These are phyloP conservation scores for Ptychobarbus kaznakovi DNA, from an alignment of 2,797 vertebrate genomes.

Conservation along the genomic window DNA sequence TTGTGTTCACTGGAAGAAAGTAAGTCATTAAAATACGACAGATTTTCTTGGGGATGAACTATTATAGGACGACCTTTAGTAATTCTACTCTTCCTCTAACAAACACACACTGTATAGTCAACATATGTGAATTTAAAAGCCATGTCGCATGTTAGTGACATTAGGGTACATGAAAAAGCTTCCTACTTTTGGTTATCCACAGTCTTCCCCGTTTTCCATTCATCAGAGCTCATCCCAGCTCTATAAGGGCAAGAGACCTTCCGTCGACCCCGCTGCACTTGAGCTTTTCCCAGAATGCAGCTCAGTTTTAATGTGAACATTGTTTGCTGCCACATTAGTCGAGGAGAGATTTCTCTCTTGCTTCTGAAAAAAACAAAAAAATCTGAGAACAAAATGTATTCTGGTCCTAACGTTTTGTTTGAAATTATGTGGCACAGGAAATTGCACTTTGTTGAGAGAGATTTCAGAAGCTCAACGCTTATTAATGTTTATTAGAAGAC, in stretches of 20 bases:
- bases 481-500: constrained; percentile 42
- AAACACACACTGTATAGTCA: constrained; percentile 26
- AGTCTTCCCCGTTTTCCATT: constrained; percentile 55
- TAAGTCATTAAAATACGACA: not conserved
- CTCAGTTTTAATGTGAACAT: constrained; percentile 13
- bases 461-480: constrained; percentile 31
- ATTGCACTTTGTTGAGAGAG: constrained; percentile 46
- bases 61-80: not conserved
- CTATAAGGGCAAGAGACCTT: constrained; percentile 24
- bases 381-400: constrained; percentile 3
- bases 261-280: constrained; percentile 13
- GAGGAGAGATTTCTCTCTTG: constrained; percentile 5
- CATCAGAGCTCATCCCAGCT: constrained; percentile 34
- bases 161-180: constrained; percentile 32
- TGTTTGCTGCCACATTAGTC: constrained; percentile 14
- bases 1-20: not conserved
- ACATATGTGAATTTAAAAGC: constrained; percentile 21
- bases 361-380: constrained; percentile 6
- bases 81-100: constrained; percentile 17
- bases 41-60: not conserved
- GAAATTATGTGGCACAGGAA: constrained; percentile 35
- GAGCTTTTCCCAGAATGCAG: not conserved
- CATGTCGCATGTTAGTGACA: constrained; percentile 41
- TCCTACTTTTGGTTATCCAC: constrained; percentile 37
- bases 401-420: not conserved